Evolutionary conservation across 2,113 vertebrate species (phyloP), one percentile per base, ranked within the genome.

Genomic region (Crotophaga sulcirostris): DNA sequence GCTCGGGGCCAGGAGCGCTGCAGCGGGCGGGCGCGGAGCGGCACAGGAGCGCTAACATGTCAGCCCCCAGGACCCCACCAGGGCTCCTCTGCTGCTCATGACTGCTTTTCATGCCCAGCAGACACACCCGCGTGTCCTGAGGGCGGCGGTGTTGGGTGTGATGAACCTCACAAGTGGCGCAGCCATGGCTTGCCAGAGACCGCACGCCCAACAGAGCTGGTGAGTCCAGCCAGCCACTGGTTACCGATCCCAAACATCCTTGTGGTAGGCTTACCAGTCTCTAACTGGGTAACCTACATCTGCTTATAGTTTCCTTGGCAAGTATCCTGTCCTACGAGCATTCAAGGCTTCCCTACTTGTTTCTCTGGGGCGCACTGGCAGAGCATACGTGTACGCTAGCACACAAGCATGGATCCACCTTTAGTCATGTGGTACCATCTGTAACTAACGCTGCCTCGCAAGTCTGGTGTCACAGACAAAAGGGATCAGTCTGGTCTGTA

Each of bases 141-240:
- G 14, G 21, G 60, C 4, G 4, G 51, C 78, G 64, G 56, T 1
- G 20, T 45, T 5, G 3, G 59, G 33, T 23, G 11, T 6, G 13
- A 26, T 4, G 70, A 69, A 9, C 78, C 51, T 13, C 60, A 1
- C 17, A 0, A 1, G 17, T 5, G 62, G 5, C 16, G 6, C 36
- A 2, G 38, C 20, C 54, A 3, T 2, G 54, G 25, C 54, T n/a
- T 3, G 20, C 47, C n/a, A 52, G 17, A 13, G 3, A 12, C 28
- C 10, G 58, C 60, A 13, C 55, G 0, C 0, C 2, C 55, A n/a
- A 18, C 3, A 0, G 70, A 55, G 12, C 0, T 17, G 49, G 42
- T 3, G 15, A 63, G 52, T 31, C 55, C 63, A 33, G 67, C 31
- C 6, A 55, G 24, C 23, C 6, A 2, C 0, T 8, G 34, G 16